phyloP scores from a whole-genome alignment of 2,113 vertebrate species.

The Peromyscus californicus region DNA sequence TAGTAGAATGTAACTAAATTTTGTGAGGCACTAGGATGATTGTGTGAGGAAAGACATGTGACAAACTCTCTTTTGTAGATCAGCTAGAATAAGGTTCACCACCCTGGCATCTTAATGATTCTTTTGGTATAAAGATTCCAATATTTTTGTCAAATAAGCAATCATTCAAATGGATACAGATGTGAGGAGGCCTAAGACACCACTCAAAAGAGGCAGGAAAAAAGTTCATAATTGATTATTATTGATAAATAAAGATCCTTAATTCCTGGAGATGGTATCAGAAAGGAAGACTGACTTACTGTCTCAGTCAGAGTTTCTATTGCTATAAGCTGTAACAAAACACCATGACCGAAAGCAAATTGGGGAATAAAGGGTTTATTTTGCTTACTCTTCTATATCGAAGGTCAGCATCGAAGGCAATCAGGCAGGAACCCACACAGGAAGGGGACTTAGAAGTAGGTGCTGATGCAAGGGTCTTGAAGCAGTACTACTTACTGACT shows the following conservation, averaged over 20 bases:
- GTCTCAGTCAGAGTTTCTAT: neutral
- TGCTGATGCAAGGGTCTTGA: neutral
- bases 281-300: neutral
- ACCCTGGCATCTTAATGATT: conserved; percentile 7
- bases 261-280: neutral
- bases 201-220: conserved; percentile 50
- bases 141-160: conserved; percentile 67
- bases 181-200: conserved; percentile 11
- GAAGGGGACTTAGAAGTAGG: neutral
- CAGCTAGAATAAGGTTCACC: neutral
- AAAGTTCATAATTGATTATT: conserved; percentile 27
- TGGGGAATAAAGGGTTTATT: neutral
- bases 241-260: conserved; percentile 48
- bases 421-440: neutral
- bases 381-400: neutral
- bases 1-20: neutral
- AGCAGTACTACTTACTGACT: neutral
- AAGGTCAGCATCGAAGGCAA: neutral
- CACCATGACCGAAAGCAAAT: neutral
- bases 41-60: conserved; percentile 29
- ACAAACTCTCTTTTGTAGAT: neutral
- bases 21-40: neutral
- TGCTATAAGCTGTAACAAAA: neutral
- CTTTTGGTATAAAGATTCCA: neutral
- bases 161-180: conserved; percentile 22